These are phyloP conservation scores for Nyctibius bracteatus DNA, from an alignment of 2,113 vertebrate species.

Conservation along the genomic window DNA sequence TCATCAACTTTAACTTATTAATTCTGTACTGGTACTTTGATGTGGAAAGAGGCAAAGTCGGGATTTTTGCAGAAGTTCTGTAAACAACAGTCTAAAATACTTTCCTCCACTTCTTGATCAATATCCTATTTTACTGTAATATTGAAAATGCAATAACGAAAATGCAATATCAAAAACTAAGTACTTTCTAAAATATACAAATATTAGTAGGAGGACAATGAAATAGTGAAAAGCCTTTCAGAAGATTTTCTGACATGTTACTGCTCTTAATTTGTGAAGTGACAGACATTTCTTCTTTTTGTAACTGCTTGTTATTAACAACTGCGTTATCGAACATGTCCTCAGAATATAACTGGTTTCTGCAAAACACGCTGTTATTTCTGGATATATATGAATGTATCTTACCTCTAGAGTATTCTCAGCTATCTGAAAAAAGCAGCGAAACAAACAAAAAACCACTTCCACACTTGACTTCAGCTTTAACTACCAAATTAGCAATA, in stretches of 20 bases:
- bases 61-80: background rate
- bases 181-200: background rate
- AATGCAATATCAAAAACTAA: background rate
- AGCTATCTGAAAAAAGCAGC: background rate
- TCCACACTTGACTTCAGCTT: background rate
- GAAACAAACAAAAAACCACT: slow-evolving; percentile 11
- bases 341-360: background rate
- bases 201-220: background rate
- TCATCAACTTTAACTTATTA: background rate
- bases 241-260: background rate
- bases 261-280: background rate
- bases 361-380: background rate
- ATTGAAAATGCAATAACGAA: background rate
- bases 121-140: background rate
- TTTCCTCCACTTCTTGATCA: background rate
- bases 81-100: background rate
- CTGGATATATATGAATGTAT: background rate
- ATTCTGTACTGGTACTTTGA: background rate
- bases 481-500: background rate
- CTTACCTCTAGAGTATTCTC: background rate
- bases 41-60: background rate
- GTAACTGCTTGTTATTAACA: background rate
- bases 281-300: background rate
- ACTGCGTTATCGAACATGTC: background rate
- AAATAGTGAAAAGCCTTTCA: background rate